Base-by-base conservation (phyloP, 2,113 vertebrate species). In the Anthoscopus minutus region DNA sequence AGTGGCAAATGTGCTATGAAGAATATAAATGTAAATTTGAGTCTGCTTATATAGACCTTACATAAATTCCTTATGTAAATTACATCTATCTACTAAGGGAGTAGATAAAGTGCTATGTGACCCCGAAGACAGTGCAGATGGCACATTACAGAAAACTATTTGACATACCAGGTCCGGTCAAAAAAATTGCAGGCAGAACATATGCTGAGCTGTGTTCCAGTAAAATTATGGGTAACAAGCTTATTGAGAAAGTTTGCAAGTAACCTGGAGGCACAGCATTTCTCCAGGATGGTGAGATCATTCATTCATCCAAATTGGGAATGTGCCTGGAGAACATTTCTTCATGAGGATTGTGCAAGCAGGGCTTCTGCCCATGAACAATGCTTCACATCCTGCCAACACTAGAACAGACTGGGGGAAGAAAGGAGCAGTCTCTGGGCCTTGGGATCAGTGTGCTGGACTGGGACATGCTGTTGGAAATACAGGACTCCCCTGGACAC, bases 331-430 rank as follows among this genome's bases (percentile, higher is more conserved):
- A 70, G 71, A 35, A 28, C 0, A 1, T 33, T 57, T 60, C 40
- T 64, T 47, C 13, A 13, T 21, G 8, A 44, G 14, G 7, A 16
- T 31, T 33, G 40, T 58, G n/a, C 69, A 51, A 70, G 27, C n/a
- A 64, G 65, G 64, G 38, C 6, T 57, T 15, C 18, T 62, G 64
- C 25, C 4, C 2, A 1, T 22, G 54, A 58, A n/a, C 0, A 1
- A 21, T 53, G 64, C 56, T 60, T 61, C 50, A 14, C 4, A 2
- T 17, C 16, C 54, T 35, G 9, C 37, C 61, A 54, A 6, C 25
- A n/a, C 40, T 54, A 57, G 33, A 51, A 37, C 3, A 28, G 1
- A 0, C 5, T 13, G 24, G 13, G 35, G 28, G 45, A 51, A 25
- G 19, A 33, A 66, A 70, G 31, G 48, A 37, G 14, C 54, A 72